These are phyloP conservation scores for Pristionchus maxplancki DNA, from an alignment of 2,888 invertebrate species.

Conservation along the genomic window DNA sequence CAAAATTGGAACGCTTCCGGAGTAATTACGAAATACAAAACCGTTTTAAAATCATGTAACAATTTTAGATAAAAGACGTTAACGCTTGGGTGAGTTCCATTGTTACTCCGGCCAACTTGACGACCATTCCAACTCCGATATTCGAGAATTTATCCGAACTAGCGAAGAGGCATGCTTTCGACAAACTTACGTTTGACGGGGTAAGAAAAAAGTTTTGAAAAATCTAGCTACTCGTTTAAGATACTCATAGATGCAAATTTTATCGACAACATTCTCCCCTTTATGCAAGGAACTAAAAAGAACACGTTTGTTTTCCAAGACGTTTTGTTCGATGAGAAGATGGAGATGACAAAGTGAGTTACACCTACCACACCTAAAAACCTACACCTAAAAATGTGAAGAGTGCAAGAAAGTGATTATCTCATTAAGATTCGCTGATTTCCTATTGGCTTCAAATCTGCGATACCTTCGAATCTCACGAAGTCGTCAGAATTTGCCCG, in stretches of 20 bases:
- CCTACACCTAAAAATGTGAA: background rate
- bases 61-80: too few relatives aligned
- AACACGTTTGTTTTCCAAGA: background rate
- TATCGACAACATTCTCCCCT: background rate
- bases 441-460: background rate
- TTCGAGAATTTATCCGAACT: background rate
- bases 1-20: too few relatives aligned
- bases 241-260: background rate
- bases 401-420: too few relatives aligned
- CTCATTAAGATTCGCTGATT: background rate
- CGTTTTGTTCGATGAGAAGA: background rate
- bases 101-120: background rate
- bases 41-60: too few relatives aligned
- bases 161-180: background rate
- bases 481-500: background rate
- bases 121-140: background rate
- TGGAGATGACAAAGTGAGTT: background rate
- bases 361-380: background rate
- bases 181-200: too few relatives aligned
- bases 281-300: background rate
- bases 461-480: background rate
- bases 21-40: too few relatives aligned
- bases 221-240: background rate
- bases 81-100: background rate
- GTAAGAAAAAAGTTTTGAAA: too few relatives aligned